Base-by-base conservation (phyloP, 23 tunicate species). In the Clavelina lepadiformis region DNA sequence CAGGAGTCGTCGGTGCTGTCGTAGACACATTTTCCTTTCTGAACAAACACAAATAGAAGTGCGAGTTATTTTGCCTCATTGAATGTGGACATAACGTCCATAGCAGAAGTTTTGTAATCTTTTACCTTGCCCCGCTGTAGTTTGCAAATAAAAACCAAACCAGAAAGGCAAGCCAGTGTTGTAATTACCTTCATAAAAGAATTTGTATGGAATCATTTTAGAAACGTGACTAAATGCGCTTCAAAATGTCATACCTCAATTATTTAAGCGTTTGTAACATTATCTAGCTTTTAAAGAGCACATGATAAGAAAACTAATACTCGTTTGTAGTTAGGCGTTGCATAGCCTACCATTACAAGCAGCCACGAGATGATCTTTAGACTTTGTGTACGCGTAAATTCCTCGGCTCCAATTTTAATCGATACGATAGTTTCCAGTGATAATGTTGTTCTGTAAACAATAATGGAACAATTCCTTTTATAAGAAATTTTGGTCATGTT, bases 401-500 rank as follows among this genome's bases (percentile, higher is more conserved):
- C 79, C n/a, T 35, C 71, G 56, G 35, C 60, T 8, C 79, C 79
- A 41, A 57, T 56, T 62, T 62, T 73, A 20, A 73, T 38, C 41
- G 65, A 46, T 3, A 73, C 54, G 33, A 61, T 56, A 3, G 56
- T 3, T 61, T 73, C 79, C 19, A 58, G 2, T 13, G 31, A 15
- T 19, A 62, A 18, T 2, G 41, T 73, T 3, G 67, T 55, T 24
- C 65, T 73, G 68, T 27, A 61, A 18, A 25, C 8, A 20, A 41
- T 8, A 8, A 41, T 8, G 11, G 11, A 15, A 11, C 11, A 15
- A 8, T 15, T 15, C n/a, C n/a, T n/a, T n/a, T n/a, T n/a, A n/a
- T n/a, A n/a, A n/a, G n/a, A n/a, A n/a, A n/a, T n/a, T n/a, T n/a
- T n/a, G n/a, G n/a, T n/a, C n/a, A n/a, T n/a, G n/a, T n/a, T n/a